phyloP scores from a whole-genome alignment of 1,140 invertebrate species.

The Nebria ingens region DNA sequence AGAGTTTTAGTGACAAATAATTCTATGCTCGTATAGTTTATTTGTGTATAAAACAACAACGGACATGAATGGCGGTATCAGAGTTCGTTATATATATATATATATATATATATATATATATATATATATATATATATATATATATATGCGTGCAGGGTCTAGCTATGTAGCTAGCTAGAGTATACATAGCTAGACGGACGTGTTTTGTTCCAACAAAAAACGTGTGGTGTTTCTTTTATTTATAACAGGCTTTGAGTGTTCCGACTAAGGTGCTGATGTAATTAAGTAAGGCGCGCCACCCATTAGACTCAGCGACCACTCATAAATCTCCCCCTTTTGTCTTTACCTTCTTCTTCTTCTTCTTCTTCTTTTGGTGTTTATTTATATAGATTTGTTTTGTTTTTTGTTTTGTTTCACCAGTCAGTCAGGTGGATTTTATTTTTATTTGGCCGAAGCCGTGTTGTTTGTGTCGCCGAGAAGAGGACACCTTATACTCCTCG shows the following conservation, averaged over 20 bases:
- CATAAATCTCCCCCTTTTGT: constrained; percentile 31
- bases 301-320: constrained; percentile 27
- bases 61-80: no score
- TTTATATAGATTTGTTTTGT: constrained; percentile 14
- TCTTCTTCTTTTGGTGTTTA: no score
- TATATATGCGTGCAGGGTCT: background rate
- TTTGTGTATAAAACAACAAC: no score
- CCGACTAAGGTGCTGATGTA: constrained; percentile 31
- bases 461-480: constrained; percentile 6
- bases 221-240: constrained; percentile 28
- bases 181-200: background rate
- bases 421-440: constrained; percentile 11
- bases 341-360: constrained; percentile 11
- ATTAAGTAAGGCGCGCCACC: constrained; percentile 31
- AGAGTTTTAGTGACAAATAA: no score
- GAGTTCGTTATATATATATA: no score
- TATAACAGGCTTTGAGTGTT: constrained; percentile 28
- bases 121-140: background rate
- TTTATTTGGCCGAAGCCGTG: constrained; percentile 12
- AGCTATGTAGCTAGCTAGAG: background rate
- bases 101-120: no score
- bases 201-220: constrained; percentile 17
- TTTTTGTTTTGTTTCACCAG: constrained; percentile 8
- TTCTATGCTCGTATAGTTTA: no score
- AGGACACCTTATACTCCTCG: constrained; percentile 25